A percentile compares a stretch with the other conserved stretches of the same genome.
Evolutionary conservation across 2,113 vertebrate genomes (phyloP).

Genomic region (Puffinus mauretanicus): DNA sequence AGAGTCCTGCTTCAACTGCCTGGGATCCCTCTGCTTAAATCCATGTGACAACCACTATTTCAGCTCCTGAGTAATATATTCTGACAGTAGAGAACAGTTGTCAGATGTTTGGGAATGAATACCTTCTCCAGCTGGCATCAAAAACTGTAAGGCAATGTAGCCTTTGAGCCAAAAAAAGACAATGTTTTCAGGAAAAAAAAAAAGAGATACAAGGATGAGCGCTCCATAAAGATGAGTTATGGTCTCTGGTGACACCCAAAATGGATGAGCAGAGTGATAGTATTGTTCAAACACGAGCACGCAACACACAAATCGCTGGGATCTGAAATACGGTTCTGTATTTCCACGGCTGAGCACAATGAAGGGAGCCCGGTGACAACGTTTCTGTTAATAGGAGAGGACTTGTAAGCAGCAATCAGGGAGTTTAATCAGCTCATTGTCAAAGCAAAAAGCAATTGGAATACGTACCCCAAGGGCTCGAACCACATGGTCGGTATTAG

Average conservation of each 20-base stretch:
- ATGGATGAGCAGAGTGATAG: neutral
- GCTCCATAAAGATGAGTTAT: neutral
- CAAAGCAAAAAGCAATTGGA: neutral
- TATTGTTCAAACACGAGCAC: neutral
- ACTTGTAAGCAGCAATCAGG: neutral
- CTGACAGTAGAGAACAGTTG: neutral
- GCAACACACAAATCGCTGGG: neutral
- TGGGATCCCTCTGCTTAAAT: neutral
- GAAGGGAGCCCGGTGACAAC: neutral
- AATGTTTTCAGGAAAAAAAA: neutral
- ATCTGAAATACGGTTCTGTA: neutral
- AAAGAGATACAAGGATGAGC: neutral
- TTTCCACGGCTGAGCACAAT: neutral
- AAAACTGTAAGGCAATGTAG: neutral
- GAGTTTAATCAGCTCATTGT: neutral
- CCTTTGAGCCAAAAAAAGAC: neutral
- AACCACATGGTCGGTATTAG: neutral
- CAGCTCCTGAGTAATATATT: neutral
- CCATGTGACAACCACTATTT: neutral
- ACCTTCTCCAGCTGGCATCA: neutral
- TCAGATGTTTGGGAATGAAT: neutral
- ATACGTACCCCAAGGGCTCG: rapidly evolving
- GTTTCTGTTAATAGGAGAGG: neutral
- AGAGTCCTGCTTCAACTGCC: neutral
- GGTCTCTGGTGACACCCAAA: neutral